Evolutionary conservation across 2,888 invertebrate species (phyloP).

Genomic region (Drosophila barbarae): DNA sequence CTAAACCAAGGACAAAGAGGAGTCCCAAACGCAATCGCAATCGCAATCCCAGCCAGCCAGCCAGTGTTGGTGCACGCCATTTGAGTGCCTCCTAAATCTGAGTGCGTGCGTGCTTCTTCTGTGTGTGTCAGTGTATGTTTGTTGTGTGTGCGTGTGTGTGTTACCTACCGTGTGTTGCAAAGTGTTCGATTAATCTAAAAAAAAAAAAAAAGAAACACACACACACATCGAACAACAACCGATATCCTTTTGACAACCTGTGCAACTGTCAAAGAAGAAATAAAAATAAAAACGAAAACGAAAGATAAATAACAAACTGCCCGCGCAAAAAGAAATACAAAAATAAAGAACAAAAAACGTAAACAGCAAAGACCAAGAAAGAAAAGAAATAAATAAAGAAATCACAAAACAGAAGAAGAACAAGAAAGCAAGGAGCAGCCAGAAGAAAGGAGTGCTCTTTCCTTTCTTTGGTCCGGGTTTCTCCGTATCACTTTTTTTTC

Average conservation of each 20-base stretch:
- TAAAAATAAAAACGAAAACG: too few species aligned
- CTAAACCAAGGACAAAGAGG: background rate
- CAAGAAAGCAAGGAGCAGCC: background rate
- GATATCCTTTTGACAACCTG: constrained; percentile 3
- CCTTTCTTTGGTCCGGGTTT: too few species aligned
- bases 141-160: constrained; percentile 1
- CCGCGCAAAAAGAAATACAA: background rate
- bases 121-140: constrained; percentile 8
- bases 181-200: constrained; percentile 18
- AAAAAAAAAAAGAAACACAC: too few species aligned
- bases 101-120: constrained; percentile 17
- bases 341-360: background rate
- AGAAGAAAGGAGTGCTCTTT: background rate
- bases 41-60: constrained; percentile 27
- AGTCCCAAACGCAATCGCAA: constrained; percentile 30
- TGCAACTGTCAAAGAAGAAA: constrained; percentile 1
- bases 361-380: constrained; percentile 9
- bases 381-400: constrained; percentile 2
- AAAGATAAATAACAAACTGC: background rate
- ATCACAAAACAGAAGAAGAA: constrained; percentile 9
- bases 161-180: constrained; percentile 27
- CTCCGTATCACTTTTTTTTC: too few species aligned
- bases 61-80: constrained; percentile 26
- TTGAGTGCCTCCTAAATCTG: constrained; percentile 25
- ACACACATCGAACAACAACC: constrained; percentile 2